A percentile compares a stretch with the other conserved stretches of the same genome.
phyloP scores from a whole-genome alignment of 2,113 vertebrate species.

The Lepus europaeus region DNA sequence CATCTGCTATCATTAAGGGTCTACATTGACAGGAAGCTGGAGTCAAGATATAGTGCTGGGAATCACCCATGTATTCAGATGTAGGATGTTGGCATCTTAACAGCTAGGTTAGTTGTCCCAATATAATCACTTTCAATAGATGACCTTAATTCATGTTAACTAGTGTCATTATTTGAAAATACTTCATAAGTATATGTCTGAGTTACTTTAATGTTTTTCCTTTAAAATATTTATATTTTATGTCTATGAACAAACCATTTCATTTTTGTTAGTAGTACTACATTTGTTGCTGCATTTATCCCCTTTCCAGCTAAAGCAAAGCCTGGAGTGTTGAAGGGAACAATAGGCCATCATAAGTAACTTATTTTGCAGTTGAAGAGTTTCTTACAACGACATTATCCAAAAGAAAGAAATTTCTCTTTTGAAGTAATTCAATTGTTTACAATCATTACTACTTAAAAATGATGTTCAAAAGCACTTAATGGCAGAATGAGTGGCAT shows the following conservation, averaged over 20 bases:
- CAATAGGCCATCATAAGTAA: neutral
- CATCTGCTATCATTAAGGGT: too few species aligned
- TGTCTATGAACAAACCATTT: neutral
- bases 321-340: neutral
- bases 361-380: neutral
- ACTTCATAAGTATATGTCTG: neutral
- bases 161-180: slow-evolving; percentile 2
- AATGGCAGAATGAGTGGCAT: neutral
- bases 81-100: too few species aligned
- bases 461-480: neutral
- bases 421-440: neutral
- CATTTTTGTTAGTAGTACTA: neutral
- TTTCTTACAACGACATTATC: slow-evolving; percentile 20
- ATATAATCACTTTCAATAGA: neutral
- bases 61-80: too few species aligned
- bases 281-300: neutral
- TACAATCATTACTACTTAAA: neutral
- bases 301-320: neutral
- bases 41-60: too few species aligned
- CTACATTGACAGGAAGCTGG: too few species aligned
- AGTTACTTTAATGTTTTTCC: slow-evolving; percentile 15
- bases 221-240: neutral
- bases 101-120: too few species aligned
- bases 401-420: neutral
- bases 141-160: neutral